Conservation (phyloP, 2,888 invertebrate genomes). For the Syrphus vitripennis region DNA sequence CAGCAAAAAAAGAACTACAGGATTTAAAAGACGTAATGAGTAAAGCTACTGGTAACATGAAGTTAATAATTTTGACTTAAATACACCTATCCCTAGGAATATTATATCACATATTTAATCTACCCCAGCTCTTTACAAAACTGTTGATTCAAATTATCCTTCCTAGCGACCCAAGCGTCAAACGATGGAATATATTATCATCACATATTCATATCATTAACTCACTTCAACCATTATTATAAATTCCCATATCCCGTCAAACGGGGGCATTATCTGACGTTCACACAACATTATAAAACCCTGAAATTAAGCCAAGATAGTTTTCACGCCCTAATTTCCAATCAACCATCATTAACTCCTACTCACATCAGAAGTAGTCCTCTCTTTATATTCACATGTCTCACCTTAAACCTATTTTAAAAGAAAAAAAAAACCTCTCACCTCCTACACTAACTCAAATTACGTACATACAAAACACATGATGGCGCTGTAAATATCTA, state of each 20-base stretch:
- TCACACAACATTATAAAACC: neutral
- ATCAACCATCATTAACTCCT: conserved; percentile 11
- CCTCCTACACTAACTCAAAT: neutral
- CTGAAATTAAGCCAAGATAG: neutral
- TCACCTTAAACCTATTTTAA: conserved; percentile 9
- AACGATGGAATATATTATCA: neutral
- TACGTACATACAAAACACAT: neutral
- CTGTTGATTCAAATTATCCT: neutral
- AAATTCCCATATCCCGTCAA: conserved; percentile 36
- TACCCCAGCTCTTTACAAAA: no score
- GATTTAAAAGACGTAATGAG: no score
- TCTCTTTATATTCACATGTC: neutral
- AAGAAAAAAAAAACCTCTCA: neutral
- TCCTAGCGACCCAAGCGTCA: no score
- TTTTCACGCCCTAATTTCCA: conserved; percentile 34
- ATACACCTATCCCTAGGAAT: no score
- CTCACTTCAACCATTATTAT: neutral
- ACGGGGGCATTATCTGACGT: conserved; percentile 51
- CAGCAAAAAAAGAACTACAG: no score
- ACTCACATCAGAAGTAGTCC: neutral
- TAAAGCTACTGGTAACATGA: no score
- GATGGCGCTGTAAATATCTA: neutral
- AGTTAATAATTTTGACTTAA: no score
- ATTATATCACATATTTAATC: no score
- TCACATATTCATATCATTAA: conserved; percentile 5